phyloP scores from a whole-genome alignment of 2,797 vertebrate genomes.

The Dryobates pubescens region DNA sequence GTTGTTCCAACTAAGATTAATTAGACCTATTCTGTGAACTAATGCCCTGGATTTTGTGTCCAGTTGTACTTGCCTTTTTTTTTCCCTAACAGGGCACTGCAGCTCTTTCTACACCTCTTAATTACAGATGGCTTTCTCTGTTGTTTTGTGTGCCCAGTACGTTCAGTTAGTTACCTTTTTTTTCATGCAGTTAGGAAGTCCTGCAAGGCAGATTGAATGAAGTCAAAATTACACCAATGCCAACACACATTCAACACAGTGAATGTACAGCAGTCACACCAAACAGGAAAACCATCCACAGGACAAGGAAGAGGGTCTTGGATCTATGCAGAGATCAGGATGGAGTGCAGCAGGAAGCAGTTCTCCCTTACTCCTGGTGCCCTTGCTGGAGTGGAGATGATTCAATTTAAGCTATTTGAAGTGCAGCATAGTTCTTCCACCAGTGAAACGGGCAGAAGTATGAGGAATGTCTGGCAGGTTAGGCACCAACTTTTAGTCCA shows the following conservation, averaged over 20 bases:
- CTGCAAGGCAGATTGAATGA: background rate
- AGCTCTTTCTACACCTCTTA: background rate
- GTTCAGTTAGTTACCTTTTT: background rate
- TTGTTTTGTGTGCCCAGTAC: background rate
- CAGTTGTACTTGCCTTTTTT: background rate
- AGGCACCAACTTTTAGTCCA: background rate
- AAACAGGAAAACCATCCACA: too few relatives aligned
- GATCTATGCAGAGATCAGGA: background rate
- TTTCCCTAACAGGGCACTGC: background rate
- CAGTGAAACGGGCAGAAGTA: background rate
- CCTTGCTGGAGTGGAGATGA: background rate
- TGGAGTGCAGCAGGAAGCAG: background rate
- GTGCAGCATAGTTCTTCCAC: background rate
- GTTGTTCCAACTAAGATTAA: background rate
- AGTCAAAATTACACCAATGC: background rate
- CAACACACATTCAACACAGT: background rate
- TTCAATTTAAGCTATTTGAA: background rate
- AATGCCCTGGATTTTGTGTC: rapidly evolving
- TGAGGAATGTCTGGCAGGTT: background rate
- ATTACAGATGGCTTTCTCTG: background rate
- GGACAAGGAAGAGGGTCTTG: background rate
- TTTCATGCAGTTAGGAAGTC: background rate
- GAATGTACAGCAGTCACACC: too few relatives aligned
- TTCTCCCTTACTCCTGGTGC: background rate
- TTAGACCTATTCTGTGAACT: background rate